Evolutionary conservation across 1,140 invertebrate species (phyloP).

Genomic region (Eulimnadia texana): DNA sequence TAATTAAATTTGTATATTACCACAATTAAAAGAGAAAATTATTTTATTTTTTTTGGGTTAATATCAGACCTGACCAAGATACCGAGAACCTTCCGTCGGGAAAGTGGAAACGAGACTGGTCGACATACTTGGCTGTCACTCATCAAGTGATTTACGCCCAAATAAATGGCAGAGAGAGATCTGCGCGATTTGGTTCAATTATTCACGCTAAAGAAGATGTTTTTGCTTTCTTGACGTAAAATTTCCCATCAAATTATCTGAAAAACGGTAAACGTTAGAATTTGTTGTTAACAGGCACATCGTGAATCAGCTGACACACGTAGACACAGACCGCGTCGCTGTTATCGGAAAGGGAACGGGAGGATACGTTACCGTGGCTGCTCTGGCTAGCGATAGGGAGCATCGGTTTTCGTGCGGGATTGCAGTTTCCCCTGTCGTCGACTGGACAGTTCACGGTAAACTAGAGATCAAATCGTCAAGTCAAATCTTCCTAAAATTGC

Average conservation of each 20-base stretch:
- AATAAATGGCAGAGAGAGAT: background rate
- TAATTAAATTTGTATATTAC: slow-evolving; percentile 1
- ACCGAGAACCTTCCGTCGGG: background rate
- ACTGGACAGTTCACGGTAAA: slow-evolving; percentile 8
- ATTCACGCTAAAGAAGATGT: background rate
- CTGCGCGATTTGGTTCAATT: background rate
- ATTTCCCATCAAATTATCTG: background rate
- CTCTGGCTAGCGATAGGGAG: background rate
- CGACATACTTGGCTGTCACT: slow-evolving; percentile 1
- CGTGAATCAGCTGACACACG: slow-evolving; percentile 1
- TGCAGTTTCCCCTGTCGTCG: slow-evolving; percentile 1
- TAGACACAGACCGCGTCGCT: background rate
- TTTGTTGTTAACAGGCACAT: background rate
- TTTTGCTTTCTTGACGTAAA: slow-evolving; percentile 4
- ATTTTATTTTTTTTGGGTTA: too few relatives aligned
- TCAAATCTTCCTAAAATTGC: too few relatives aligned
- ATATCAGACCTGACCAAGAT: slow-evolving; percentile 1
- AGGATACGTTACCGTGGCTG: slow-evolving; percentile 4
- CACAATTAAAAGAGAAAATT: background rate
- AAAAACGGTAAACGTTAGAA: background rate
- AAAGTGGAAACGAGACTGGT: slow-evolving; percentile 8
- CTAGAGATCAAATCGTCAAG: too few relatives aligned
- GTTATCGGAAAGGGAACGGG: slow-evolving; percentile 6
- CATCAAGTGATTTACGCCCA: slow-evolving; percentile 9
- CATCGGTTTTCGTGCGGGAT: slow-evolving; percentile 4